Base-by-base conservation (phyloP, 2,797 vertebrate species). In the Enteromius unitaeniatus region DNA sequence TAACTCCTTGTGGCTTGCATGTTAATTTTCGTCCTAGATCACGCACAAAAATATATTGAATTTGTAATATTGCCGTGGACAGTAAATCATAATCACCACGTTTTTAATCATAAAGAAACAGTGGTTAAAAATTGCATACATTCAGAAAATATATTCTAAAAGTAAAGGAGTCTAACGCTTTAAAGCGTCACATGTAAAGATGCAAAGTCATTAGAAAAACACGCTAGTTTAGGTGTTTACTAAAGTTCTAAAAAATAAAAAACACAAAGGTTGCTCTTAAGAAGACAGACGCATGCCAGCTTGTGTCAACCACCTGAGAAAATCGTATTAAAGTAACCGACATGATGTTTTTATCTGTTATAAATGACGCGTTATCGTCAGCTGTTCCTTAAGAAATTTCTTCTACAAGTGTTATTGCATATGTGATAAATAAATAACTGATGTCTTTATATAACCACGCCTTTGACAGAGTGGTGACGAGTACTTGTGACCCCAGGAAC, bases 381-480 rank as follows among this genome's bases (percentile, higher is more conserved):
- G 51, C 13, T 45, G 14, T 21, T 42, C n/a, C 53, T 58, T 21
- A 21, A 31, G 10, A 4, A n/a, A 45, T 81, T 45, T 6, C 45
- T 31, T 70, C 13, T 72, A 64, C 69, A 15, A 75, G 72, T 60
- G 79, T 68, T 87, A 93, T 92, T 45, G 69, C 47, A 47, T 65
- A 74, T 70, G 86, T 73, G 87, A 93, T 92, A 93, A 91, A 94
- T 92, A 91, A 92, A 92, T 92, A 92, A 93, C 91, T 87, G 88
- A 88, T 88, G 91, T 89, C 88, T 92, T 93, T 91, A 92, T 90
- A 92, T 93, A 95, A 95, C 93, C 95, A 94, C 94, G 94, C 94
- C 95, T 95, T 94, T 94, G 91, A 92, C 86, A 91, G 93, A 92
- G 93, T 92, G 92, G 92, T 93, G 94, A 95, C 93, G 93, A 94